Conservation (phyloP, 1,140 invertebrate genomes). For the Ericerus pela region DNA sequence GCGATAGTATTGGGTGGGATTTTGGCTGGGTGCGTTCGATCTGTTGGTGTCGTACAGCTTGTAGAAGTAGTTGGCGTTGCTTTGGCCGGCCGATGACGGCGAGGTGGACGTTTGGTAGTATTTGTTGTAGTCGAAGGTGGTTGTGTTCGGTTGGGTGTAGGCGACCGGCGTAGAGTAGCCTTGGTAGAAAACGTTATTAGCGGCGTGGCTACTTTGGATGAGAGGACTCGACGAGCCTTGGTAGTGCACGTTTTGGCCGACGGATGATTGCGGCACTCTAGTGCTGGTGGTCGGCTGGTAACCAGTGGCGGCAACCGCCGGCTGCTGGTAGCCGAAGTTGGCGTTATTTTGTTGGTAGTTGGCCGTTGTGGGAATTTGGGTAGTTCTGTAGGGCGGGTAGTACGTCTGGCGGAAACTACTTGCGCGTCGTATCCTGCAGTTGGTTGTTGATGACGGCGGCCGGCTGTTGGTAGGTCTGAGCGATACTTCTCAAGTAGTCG, state of each 20-base stretch:
- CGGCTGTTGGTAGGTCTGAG: slow-evolving; percentile 18
- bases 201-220: not conserved
- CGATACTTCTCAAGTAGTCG: not conserved
- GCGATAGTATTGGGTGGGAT: too few relatives aligned
- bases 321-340: slow-evolving; percentile 7
- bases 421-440: slow-evolving; percentile 21
- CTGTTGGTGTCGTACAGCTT: not conserved
- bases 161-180: not conserved
- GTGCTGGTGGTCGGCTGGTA: too few relatives aligned
- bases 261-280: not conserved
- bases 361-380: slow-evolving; percentile 25
- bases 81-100: not conserved
- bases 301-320: too few relatives aligned
- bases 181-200: not conserved
- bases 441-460: slow-evolving; percentile 25
- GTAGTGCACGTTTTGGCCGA: slow-evolving; percentile 17
- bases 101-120: slow-evolving; percentile 21
- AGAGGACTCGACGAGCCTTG: too few relatives aligned
- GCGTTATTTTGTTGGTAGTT: slow-evolving; percentile 20
- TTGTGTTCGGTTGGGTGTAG: slow-evolving; percentile 5
- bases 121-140: slow-evolving; percentile 18
- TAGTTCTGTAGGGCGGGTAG: too few relatives aligned
- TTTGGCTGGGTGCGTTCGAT: slow-evolving; percentile 1
- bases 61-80: slow-evolving; percentile 9
- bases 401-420: too few relatives aligned